Evolutionary conservation across 2,888 invertebrate genomes (phyloP), one percentile per base, ranked within the genome.

Genomic region (Drosophila diplacantha): DNA sequence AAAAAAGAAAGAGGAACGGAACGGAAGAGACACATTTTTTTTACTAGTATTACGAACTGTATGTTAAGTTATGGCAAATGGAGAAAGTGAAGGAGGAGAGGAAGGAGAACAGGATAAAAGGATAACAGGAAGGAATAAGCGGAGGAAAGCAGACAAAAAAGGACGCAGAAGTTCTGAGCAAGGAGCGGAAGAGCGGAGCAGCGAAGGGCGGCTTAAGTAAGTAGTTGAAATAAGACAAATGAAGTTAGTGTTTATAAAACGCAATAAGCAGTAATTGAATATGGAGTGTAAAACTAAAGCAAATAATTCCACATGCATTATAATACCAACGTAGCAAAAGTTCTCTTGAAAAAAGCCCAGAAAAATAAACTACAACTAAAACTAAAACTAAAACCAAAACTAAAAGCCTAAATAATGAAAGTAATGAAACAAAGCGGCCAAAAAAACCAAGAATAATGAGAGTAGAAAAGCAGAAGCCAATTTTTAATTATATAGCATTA

Each of bases 191-290:
- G 37, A 32, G 39, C 8, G 18, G 20, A 32, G 22, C 29, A n/a
- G 16, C 26, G 37, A 22, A 22, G 5, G 22, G 72, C 51, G 66
- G 75, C 71, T 75, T 73, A 66, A 77, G 64, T 83, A 83, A 84
- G 77, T 84, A 84, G 83, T 62, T 81, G 79, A 84, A 75, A 55
- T 68, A 65, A 65, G 64, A 73, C 44, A 81, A 64, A 66, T 56
- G 47, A 52, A 75, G 70, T 74, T 78, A 74, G 83, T 81, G 82
- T 80, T 81, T 81, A 72, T 74, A 85, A 82, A 82, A 82, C 74
- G 81, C 73, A 80, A 75, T 81, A 71, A 72, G 70, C 68, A 72
- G 59, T 68, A 72, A 66, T 41, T 39, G 68, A 61, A 31, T 37
- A 18, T 37, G 37, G 35, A 35, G 37, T 64, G 60, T 59, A 55